Conservation (phyloP, 1,140 invertebrate species). For the Zaprionus kolodkinae region DNA sequence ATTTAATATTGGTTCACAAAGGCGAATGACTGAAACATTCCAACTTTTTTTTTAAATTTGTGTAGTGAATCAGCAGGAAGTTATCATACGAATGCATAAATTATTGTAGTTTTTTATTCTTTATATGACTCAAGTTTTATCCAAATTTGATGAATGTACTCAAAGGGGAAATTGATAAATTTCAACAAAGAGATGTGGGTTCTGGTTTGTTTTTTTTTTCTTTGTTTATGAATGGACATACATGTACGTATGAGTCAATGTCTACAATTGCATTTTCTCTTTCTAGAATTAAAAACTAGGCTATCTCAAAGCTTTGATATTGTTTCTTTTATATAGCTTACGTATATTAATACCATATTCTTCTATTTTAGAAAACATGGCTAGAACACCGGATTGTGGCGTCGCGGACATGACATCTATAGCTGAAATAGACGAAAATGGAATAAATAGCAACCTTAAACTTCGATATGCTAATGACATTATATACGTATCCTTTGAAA, state of each 20-base stretch:
- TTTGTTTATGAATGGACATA: neutral
- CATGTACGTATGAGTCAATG: neutral
- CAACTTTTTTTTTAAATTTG: neutral
- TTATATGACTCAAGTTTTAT: neutral
- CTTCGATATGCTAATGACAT: slow-evolving; percentile 93
- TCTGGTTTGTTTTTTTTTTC: neutral
- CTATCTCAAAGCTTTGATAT: neutral
- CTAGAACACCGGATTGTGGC: slow-evolving; percentile 80
- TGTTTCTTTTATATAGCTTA: neutral
- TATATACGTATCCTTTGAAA: slow-evolving; percentile 96
- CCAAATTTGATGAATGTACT: slow-evolving; percentile 1
- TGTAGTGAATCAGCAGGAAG: neutral
- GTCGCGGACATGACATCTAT: slow-evolving; percentile 97
- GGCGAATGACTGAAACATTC: neutral
- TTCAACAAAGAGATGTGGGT: neutral
- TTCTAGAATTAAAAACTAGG: neutral
- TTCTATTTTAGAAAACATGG: slow-evolving; percentile 56
- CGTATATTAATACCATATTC: neutral
- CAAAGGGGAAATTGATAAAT: neutral
- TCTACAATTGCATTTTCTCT: neutral
- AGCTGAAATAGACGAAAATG: slow-evolving; percentile 95
- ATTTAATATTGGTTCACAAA: too few species aligned
- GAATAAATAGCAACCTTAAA: slow-evolving; percentile 95
- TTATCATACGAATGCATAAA: neutral
- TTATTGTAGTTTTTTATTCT: neutral